Base-by-base conservation (phyloP, 2,113 vertebrate genomes). In the Dicentrarchus labrax region DNA sequence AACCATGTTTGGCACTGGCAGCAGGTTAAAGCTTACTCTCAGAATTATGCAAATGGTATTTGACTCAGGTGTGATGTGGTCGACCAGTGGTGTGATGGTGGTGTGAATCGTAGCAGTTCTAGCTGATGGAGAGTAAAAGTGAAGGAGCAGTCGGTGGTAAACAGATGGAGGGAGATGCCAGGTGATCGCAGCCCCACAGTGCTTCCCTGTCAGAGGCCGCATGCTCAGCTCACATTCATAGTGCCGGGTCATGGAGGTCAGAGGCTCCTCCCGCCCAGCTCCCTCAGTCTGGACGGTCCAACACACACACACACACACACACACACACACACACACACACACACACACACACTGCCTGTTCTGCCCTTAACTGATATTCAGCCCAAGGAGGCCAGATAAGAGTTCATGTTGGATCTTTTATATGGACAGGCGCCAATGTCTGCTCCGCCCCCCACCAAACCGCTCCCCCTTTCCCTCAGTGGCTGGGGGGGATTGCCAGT, bases 81-180 rank as follows among this genome's bases (percentile, higher is more conserved):
- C 36, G 12, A 47, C 21, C 51, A 41, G 22, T 60, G 62, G 69
- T 57, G 60, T 38, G 64, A 60, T 2, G 59, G 50, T n/a, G 76
- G 64, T 39, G 71, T 74, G 82, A 87, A 68, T 24, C 53, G 69
- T 79, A 81, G 72, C 69, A 53, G 80, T 45, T 68, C 19, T 19
- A 30, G 64, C 77, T 65, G 83, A 80, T 43, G 57, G 54, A 95
- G 80, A 90, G 74, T 72, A 41, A 83, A 66, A 83, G 82, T 79
- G 66, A 81, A 56, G 83, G 65, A 74, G 86, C 62, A 94, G 76
- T 79, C 48, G 17, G 70, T 48, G 73, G 38, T 69, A 95, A 95
- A 95, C 95, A 96, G 96, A 97, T 96, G 96, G 96, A 96, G 96
- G 96, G 95, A 96, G 89, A 85, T 83, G 82, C 86, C 84, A 83